Base-by-base conservation (phyloP, 2,797 vertebrate genomes). In the Cichlasoma orientale region DNA sequence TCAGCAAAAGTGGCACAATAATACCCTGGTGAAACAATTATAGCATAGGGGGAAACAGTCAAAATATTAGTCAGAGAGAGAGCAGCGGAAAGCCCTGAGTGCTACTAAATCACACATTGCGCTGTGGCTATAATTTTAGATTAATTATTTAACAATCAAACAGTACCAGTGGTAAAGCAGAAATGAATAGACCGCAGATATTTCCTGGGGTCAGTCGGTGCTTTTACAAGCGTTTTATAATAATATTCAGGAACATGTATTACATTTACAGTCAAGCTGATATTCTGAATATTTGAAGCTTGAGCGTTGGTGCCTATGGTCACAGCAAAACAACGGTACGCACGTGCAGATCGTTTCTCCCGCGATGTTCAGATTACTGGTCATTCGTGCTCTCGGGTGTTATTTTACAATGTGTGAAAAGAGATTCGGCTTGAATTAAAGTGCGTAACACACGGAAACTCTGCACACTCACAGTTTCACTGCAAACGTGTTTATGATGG, bases 1-100 rank as follows among this genome's bases (percentile, higher is more conserved):
- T 72, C 12, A 2, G 56, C 66, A 50, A 73, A 61, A 84, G 80
- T 54, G 56, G 78, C 53, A 86, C 73, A 85, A 87, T 74, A 88
- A 88, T 21, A 84, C 86, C 79, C 82, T 1, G 56, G 79, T 80
- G 82, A 82, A 83, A 87, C 80, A 84, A 93, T 90, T 87, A 90
- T 9, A 86, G 78, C 82, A 71, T 8, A 31, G 9, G 70, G 63
- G 66, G 78, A 69, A 74, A 82, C 74, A 84, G 84, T 89, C 87
- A 72, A 85, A 91, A 86, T 85, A 87, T 86, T 82, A 83, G 82
- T 19, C 63, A 50, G 25, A 50, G 63, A 68, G 25, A 66, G 73
- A 82, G 71, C 74, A 56, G 74, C 1, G 55, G 21, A 8, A 79
- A 57, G 89, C 77, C 75, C 72, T 79, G 86, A 86, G 83, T 80